phyloP scores from a whole-genome alignment of 1,140 invertebrate genomes.

The Pogonomyrmex californicus region DNA sequence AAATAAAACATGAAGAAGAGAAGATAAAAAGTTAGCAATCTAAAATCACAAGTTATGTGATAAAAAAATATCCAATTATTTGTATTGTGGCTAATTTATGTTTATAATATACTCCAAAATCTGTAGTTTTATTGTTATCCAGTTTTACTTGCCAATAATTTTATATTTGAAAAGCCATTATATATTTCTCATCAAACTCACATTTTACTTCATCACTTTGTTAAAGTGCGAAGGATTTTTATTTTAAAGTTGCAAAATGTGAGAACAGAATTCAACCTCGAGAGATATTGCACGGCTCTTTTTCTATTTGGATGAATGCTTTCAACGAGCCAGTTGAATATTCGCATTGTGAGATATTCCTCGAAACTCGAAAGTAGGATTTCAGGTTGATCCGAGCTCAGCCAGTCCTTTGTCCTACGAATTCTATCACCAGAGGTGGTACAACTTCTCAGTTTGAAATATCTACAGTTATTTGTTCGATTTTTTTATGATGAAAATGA shows the following conservation, averaged over 20 bases:
- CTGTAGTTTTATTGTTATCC: not conserved
- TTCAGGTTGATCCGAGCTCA: slow-evolving; percentile 47
- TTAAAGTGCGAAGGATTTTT: slow-evolving; percentile 32
- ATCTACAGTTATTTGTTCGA: slow-evolving; percentile 16
- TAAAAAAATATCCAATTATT: slow-evolving; percentile 7
- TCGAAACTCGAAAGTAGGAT: slow-evolving; percentile 38
- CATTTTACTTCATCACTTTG: slow-evolving; percentile 51
- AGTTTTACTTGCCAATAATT: not conserved
- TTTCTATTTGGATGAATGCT: slow-evolving; percentile 23
- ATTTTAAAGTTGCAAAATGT: not conserved
- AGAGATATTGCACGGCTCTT: slow-evolving; percentile 20
- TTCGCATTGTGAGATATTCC: slow-evolving; percentile 30
- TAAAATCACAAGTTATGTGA: not conserved
- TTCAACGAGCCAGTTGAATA: not conserved
- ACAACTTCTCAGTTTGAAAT: slow-evolving; percentile 26
- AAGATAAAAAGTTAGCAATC: not conserved
- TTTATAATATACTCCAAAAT: not conserved
- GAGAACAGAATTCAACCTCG: slow-evolving; percentile 50
- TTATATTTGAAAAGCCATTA: slow-evolving; percentile 47
- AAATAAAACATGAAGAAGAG: not conserved
- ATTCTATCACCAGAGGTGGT: slow-evolving; percentile 21
- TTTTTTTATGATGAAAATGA: not conserved
- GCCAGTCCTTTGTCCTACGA: slow-evolving; percentile 38
- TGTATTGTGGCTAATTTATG: not conserved
- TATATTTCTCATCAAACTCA: slow-evolving; percentile 20